Evolutionary conservation across 2,113 vertebrate species (phyloP), one percentile per base, ranked within the genome.

Genomic region (Phyllostomus discolor): DNA sequence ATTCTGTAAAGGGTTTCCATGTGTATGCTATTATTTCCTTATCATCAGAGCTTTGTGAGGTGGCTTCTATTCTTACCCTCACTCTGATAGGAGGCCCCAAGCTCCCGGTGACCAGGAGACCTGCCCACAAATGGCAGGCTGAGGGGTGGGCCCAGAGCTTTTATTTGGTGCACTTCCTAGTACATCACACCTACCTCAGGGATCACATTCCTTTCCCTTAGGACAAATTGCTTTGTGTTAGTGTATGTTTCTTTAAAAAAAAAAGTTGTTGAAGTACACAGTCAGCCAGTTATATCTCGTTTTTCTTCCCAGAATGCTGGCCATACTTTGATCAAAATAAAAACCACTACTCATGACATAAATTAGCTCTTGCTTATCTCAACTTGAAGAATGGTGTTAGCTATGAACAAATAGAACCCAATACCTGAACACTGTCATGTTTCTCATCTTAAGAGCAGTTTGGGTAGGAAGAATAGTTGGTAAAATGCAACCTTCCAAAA

Each of bases 361-460:
- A 85, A 79, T 84, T 62, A 91, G 52, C 38, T 83, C 26, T 72
- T 91, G 43, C 43, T 73, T 95, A 76, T 79, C 33, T 82, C 94
- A 95, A 79, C 54, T 54, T 41, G 33, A 92, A 91, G 67, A 88
- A 76, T 57, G 9, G 76, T 70, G n/a, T 76, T 81, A 43, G 33
- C 70, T 76, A 7, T 57, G 22, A 75, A 84, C 69, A 93, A 80
- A 54, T 62, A 87, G 48, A 64, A 81, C 57, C 24, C 31, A 57
- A 26, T 76, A 57, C 54, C 69, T 43, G 9, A 81, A 83, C 3
- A 79, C 26, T 84, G 35, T 93, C 52, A 28, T 64, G 59, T 82
- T 90, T 93, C 91, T 92, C 43, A n/a, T 67, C 12, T 83, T 72
- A 81, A 94, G 76, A 96, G 46, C 43, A 92, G 57, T 79, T 95